Evolutionary conservation across 1,140 invertebrate species (phyloP), one percentile per base, ranked within the genome.

Genomic region (Andrena cerasifolii): DNA sequence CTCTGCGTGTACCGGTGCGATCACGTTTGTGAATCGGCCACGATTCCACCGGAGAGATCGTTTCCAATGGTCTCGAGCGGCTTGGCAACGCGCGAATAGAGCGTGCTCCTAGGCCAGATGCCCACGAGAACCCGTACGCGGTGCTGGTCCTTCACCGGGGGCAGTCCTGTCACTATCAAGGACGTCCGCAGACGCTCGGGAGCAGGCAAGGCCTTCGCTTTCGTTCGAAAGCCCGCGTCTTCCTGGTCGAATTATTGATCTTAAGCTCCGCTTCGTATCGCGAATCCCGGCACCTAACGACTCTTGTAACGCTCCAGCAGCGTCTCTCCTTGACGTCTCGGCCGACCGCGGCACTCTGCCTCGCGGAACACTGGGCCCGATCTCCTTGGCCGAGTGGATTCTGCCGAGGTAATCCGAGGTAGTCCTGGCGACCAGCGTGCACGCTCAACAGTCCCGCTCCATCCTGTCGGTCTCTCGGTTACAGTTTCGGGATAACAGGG

Each of bases 181-280:
- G 36, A 33, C 53, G 54, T n/a, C 54, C 54, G n/a, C 61, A 16
- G 24, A 21, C n/a, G 12, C 31, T n/a, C 40, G 26, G 24, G 18
- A 16, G 26, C 36, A 49, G 12, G 3, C 49, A 12, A 45, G 56
- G 49, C 40, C 21, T 68, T 63, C 24, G 40, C 14, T 47, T 10
- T 43, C 75, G 33, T 54, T 61, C 31, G 77, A 73, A 63, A 63
- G 70, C 36, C 58, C 61, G 59, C 61, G 71, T 79, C 71, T 74
- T 74, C 40, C 49, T 56, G 59, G 49, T 63, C 62, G 70, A 28
- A 49, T 43, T 74, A 79, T 79, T 74, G 77, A 74, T 79, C 71
- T 79, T 79, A 74, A 79, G 63, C 67, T 61, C 26, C 33, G 66
- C 75, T 77, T 14, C 47, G 73, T 71, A 68, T 76, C 72, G 72